phyloP scores from a whole-genome alignment of 2,888 invertebrate genomes.

The Spilosoma lubricipeda region DNA sequence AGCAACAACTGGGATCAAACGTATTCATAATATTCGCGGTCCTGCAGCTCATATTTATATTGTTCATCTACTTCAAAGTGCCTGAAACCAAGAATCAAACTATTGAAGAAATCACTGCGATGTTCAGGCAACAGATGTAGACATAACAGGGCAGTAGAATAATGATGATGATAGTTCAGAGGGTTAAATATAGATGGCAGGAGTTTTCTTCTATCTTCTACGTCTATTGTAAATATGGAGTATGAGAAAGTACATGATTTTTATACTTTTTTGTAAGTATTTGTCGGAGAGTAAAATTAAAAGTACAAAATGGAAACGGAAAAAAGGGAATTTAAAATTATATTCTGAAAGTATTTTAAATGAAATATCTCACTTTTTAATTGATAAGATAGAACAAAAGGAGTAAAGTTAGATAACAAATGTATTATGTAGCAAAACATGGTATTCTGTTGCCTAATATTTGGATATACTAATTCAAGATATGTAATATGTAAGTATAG shows the following conservation, averaged over 20 bases:
- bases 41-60: constrained; percentile 89
- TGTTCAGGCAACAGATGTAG: constrained; percentile 89
- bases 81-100: constrained; percentile 96
- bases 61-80: constrained; percentile 93
- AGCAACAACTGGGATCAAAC: constrained; percentile 88
- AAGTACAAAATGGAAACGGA: background rate
- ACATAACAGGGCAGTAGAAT: background rate
- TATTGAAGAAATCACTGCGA: constrained; percentile 93
- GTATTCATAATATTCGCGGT: constrained; percentile 93
- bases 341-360: background rate
- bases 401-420: no score
- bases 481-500: no score
- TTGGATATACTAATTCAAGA: no score
- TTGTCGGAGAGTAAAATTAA: background rate
- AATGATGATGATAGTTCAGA: background rate
- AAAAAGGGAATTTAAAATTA: background rate
- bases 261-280: background rate
- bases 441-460: no score
- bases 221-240: background rate
- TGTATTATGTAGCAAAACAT: no score
- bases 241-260: background rate
- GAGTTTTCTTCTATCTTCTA: background rate
- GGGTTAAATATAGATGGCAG: background rate
- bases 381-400: background rate
- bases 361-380: background rate